A percentile compares a stretch with the other conserved stretches of the same genome.
phyloP scores from a whole-genome alignment of 2,113 vertebrate genomes.

The Silurus glanis region DNA sequence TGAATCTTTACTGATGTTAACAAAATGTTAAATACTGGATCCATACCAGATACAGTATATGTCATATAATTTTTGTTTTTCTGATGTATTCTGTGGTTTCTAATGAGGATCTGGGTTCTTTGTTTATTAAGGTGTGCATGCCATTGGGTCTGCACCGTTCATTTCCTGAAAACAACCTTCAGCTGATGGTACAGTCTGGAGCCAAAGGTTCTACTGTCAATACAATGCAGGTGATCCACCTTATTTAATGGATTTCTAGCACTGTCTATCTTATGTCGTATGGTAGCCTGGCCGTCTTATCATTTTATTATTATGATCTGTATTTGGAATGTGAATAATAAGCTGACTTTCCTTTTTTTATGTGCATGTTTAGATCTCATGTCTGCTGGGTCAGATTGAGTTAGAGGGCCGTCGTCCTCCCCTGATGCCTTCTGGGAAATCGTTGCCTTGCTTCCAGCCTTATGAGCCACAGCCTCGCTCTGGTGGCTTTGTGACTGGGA shows the following conservation, averaged over 20 bases:
- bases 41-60: too few relatives aligned
- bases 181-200: constrained; percentile 97
- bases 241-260: background rate
- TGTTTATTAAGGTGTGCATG: constrained; percentile 85
- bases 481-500: constrained; percentile 91
- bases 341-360: background rate
- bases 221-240: constrained; percentile 88
- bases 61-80: background rate
- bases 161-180: constrained; percentile 96
- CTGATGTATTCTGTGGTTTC: background rate
- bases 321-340: background rate
- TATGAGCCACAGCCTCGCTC: constrained; percentile 86
- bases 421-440: constrained; percentile 96
- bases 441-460: constrained; percentile 91
- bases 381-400: constrained; percentile 95
- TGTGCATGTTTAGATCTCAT: constrained; percentile 84
- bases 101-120: background rate
- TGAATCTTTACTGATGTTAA: too few relatives aligned
- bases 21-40: too few relatives aligned
- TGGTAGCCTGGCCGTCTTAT: background rate
- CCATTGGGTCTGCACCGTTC: constrained; percentile 86
- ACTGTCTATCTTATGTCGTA: background rate
- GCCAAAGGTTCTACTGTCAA: constrained; percentile 98
- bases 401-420: constrained; percentile 93
- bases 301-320: too few relatives aligned